phyloP scores from a whole-genome alignment of 2,113 vertebrate genomes.

The Nothoprocta perdicaria region DNA sequence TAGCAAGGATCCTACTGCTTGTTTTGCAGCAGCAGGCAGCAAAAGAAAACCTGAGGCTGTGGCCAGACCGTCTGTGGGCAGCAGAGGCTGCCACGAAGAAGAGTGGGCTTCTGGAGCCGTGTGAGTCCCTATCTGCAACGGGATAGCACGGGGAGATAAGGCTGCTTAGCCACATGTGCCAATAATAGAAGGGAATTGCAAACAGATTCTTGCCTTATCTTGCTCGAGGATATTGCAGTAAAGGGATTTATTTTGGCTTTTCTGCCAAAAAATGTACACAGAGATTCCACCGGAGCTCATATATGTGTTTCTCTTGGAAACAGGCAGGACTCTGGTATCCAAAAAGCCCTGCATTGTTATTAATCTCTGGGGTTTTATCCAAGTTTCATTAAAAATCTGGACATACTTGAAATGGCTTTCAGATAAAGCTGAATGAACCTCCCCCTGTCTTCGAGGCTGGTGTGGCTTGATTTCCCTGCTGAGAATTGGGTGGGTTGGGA shows the following conservation, averaged over 20 bases:
- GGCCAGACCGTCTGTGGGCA: not conserved
- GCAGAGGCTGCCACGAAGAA: not conserved
- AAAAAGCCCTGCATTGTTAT: conserved; percentile 55
- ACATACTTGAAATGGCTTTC: conserved; percentile 71
- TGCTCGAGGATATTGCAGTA: conserved; percentile 16
- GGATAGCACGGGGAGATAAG: not conserved
- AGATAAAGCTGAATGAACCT: conserved; percentile 60
- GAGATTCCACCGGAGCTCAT: conserved; percentile 44
- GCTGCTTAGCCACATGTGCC: not conserved
- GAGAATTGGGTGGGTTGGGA: conserved; percentile 52
- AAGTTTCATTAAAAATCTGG: conserved; percentile 68
- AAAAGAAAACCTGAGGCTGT: not conserved
- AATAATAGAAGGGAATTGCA: not conserved
- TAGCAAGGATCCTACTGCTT: not conserved
- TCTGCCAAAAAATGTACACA: conserved; percentile 30
- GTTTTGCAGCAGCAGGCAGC: not conserved
- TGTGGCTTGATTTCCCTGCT: conserved; percentile 57
- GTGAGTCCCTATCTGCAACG: not conserved
- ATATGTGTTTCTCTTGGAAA: conserved; percentile 69
- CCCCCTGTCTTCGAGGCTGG: conserved; percentile 52
- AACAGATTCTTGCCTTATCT: conserved; percentile 54
- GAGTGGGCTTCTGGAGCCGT: not conserved
- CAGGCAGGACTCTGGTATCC: conserved; percentile 28
- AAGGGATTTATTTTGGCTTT: conserved; percentile 53
- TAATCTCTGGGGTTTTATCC: conserved; percentile 69